These are phyloP conservation scores for Heliconius nattereri DNA, from an alignment of 1,140 invertebrate genomes.

Conservation along the genomic window DNA sequence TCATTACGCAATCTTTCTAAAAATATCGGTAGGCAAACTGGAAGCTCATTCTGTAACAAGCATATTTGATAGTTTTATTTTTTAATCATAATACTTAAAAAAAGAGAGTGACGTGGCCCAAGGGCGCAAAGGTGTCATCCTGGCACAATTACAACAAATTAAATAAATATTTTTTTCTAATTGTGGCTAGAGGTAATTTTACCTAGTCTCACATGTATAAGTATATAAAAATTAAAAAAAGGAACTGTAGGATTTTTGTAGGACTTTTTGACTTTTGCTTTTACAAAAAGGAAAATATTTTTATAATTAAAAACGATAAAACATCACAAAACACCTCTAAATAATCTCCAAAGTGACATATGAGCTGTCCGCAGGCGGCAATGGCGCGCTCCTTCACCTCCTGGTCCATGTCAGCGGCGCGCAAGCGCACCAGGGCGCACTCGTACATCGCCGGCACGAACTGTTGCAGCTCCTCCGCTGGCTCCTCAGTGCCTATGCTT, in stretches of 20 bases:
- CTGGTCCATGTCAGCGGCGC: slow-evolving; percentile 98
- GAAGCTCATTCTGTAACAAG: slow-evolving; percentile 86
- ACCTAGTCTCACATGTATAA: too few relatives aligned
- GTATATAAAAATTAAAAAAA: too few relatives aligned
- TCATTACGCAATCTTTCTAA: slow-evolving; percentile 97
- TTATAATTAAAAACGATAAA: too few relatives aligned
- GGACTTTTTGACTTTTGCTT: too few relatives aligned
- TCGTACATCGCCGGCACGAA: slow-evolving; percentile 92
- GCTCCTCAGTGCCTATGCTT: slow-evolving; percentile 54
- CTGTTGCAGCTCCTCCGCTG: slow-evolving; percentile 86
- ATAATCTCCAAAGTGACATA: slow-evolving; percentile 94
- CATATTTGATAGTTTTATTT: slow-evolving; percentile 8
- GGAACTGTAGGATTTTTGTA: too few relatives aligned
- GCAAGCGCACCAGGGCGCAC: slow-evolving; percentile 91
- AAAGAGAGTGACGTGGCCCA: too few relatives aligned
- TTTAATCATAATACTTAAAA: too few relatives aligned
- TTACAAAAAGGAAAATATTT: too few relatives aligned
- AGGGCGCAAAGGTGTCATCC: too few relatives aligned
- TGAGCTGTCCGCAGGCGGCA: slow-evolving; percentile 97
- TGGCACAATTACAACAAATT: too few relatives aligned
- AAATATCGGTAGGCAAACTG: slow-evolving; percentile 94
- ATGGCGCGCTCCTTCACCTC: slow-evolving; percentile 99
- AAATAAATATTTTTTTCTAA: too few relatives aligned
- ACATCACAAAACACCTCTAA: slow-evolving; percentile 73
- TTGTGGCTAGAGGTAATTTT: too few relatives aligned